Percentiles rank a stretch among this genome's conserved stretches.
These are phyloP conservation scores for Mus caroli DNA, from an alignment of 2,797 vertebrate genomes.

Conservation along the genomic window DNA sequence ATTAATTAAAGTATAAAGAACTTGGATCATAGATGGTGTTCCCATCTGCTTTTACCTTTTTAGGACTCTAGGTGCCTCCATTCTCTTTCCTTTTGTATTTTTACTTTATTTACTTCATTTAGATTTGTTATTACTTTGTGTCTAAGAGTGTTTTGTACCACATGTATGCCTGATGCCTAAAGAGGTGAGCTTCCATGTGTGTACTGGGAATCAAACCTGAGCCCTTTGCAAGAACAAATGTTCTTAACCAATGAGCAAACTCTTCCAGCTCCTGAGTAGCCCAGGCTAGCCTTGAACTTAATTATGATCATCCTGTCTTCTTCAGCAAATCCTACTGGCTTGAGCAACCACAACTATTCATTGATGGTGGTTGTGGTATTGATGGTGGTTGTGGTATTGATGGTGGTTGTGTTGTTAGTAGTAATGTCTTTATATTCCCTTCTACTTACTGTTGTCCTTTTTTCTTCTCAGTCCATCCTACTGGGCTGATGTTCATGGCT, in stretches of 20 bases:
- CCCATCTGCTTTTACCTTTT: background rate
- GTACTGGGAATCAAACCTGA: background rate
- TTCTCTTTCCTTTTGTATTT: background rate
- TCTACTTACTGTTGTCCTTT: background rate
- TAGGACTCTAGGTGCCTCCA: background rate
- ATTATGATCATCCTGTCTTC: background rate
- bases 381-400: background rate
- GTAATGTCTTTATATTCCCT: background rate
- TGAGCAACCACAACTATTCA: background rate
- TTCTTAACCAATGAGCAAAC: background rate
- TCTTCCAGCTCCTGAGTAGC: background rate
- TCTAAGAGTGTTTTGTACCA: background rate
- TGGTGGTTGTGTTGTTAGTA: background rate
- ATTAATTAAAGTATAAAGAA: background rate
- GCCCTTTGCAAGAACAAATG: background rate
- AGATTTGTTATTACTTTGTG: background rate
- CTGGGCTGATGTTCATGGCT: slow-evolving; percentile 25
- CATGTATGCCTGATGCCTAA: background rate
- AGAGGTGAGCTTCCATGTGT: background rate
- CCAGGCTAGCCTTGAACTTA: background rate
- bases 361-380: background rate
- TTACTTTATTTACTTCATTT: background rate
- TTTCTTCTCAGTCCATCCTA: background rate
- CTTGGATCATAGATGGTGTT: background rate
- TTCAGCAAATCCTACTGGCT: background rate